phyloP scores from a whole-genome alignment of 2,113 vertebrate species.

The Anolis sagrei region DNA sequence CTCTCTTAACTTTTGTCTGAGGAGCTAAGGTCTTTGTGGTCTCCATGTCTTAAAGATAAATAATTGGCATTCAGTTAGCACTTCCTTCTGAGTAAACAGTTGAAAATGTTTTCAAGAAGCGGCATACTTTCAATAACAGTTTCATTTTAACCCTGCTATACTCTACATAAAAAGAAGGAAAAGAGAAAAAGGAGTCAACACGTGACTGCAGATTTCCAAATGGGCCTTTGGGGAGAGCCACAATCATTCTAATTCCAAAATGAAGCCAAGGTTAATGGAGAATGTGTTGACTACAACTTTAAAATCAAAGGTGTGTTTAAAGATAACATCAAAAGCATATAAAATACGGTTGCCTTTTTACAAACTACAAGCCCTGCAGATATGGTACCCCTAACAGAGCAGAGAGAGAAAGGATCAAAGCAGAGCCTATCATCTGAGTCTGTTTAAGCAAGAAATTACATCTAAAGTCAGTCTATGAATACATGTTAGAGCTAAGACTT shows the following conservation, averaged over 20 bases:
- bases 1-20: not conserved
- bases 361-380: slow-evolving; percentile 68
- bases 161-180: slow-evolving; percentile 13
- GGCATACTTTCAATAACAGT: not conserved
- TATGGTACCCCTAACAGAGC: slow-evolving; percentile 62
- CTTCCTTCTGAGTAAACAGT: not conserved
- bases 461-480: slow-evolving; percentile 64
- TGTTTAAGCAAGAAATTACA: slow-evolving; percentile 66
- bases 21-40: not conserved
- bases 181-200: slow-evolving; percentile 28
- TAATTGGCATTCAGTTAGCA: not conserved
- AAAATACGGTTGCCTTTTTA: slow-evolving; percentile 69
- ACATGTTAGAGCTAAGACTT: slow-evolving; percentile 67
- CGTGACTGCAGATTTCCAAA: slow-evolving; percentile 53
- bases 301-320: slow-evolving; percentile 71
- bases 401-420: slow-evolving; percentile 67
- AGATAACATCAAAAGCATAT: slow-evolving; percentile 71
- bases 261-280: slow-evolving; percentile 62
- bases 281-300: slow-evolving; percentile 67
- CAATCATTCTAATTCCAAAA: slow-evolving; percentile 59
- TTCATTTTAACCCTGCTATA: slow-evolving; percentile 29
- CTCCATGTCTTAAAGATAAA: not conserved
- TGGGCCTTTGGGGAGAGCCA: slow-evolving; percentile 55
- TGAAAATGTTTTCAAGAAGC: not conserved
- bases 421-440: slow-evolving; percentile 60